Percentiles rank a stretch among this genome's conserved stretches.
Conservation (phyloP, 1,140 invertebrate species). For the Delia radicum region DNA sequence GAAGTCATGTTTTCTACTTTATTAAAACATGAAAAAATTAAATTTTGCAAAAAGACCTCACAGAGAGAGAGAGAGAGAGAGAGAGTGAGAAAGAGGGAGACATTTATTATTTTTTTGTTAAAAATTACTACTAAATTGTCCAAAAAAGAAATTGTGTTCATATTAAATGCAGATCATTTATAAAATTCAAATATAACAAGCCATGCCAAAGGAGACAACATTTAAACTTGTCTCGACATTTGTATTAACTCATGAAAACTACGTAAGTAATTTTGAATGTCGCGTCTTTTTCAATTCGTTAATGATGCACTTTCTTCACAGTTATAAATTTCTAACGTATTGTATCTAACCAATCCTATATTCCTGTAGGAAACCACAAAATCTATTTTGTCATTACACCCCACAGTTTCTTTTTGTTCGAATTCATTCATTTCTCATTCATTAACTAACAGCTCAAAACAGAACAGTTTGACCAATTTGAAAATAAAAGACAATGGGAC, state of each 20-base stretch:
- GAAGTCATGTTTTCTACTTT: conserved; percentile 1
- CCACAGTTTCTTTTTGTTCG: background rate
- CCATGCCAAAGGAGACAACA: background rate
- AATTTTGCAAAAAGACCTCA: background rate
- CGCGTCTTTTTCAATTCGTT: background rate
- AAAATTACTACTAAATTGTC: too few relatives aligned
- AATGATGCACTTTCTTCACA: background rate
- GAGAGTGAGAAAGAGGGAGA: background rate
- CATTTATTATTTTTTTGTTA: background rate
- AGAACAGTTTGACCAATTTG: background rate
- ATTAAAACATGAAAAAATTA: conserved; percentile 5
- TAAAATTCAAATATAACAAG: background rate
- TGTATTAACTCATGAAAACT: background rate
- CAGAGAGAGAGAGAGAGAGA: background rate
- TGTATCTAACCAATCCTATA: background rate
- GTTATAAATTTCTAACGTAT: background rate
- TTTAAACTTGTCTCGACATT: background rate
- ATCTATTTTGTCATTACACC: conserved; percentile 14
- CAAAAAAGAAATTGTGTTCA: background rate
- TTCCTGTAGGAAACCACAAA: conserved; percentile 11
- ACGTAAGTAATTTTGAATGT: background rate
- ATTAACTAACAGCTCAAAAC: background rate
- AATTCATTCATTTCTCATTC: background rate
- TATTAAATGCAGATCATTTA: background rate
- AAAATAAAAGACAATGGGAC: background rate